These are phyloP conservation scores for Holcopasites calliopsidis DNA, from an alignment of 1,140 invertebrate genomes.

Conservation along the genomic window DNA sequence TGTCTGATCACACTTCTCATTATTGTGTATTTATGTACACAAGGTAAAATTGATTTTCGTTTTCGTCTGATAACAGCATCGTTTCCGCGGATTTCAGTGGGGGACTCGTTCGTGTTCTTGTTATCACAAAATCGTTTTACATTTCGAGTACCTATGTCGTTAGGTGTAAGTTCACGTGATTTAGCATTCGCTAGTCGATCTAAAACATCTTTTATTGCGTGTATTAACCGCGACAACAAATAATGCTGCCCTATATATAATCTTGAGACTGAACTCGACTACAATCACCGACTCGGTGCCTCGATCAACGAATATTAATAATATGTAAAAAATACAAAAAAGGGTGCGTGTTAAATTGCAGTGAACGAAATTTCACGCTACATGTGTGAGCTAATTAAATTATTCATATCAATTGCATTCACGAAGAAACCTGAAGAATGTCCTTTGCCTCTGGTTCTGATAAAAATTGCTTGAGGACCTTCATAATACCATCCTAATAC, in stretches of 20 bases:
- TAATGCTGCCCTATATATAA: conserved; percentile 10
- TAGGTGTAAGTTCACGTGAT: conserved; percentile 5
- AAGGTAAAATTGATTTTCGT: conserved; percentile 28
- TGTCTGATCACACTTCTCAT: conserved; percentile 52
- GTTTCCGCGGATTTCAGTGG: conserved; percentile 27
- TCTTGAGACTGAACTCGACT: background rate
- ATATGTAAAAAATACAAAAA: background rate
- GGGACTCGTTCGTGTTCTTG: conserved; percentile 35
- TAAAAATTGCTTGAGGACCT: background rate
- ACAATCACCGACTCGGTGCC: background rate
- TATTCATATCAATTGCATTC: too few species aligned
- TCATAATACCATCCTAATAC: background rate
- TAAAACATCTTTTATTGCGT: conserved; percentile 24
- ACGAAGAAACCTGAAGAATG: conserved; percentile 5
- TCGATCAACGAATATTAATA: background rate
- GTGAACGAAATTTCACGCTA: background rate
- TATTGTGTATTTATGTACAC: conserved; percentile 46
- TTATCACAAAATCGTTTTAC: conserved; percentile 42
- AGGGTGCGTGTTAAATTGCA: background rate
- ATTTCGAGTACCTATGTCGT: conserved; percentile 11
- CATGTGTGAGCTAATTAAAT: conserved; percentile 19
- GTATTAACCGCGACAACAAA: background rate
- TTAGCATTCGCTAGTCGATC: conserved; percentile 20
- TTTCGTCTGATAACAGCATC: conserved; percentile 22
- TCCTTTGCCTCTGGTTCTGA: conserved; percentile 10